Conservation (phyloP, 2,797 vertebrate species). For the Dryobates pubescens region DNA sequence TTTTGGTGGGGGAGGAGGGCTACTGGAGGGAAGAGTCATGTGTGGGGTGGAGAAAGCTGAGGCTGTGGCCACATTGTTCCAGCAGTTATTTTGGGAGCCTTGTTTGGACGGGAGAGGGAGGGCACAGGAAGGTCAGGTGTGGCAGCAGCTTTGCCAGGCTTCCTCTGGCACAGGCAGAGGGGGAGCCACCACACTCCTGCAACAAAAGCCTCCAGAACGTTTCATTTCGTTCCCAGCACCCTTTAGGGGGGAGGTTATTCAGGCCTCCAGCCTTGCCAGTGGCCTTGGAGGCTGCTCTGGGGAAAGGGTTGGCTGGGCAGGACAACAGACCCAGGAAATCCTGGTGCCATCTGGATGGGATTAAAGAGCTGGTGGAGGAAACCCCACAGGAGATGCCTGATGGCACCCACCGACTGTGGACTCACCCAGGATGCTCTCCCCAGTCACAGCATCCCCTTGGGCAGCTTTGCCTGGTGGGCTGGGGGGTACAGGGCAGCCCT, state of each 20-base stretch:
- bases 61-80: neutral
- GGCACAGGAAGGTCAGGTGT: neutral
- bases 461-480: neutral
- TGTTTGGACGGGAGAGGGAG: neutral
- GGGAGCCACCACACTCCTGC: rapidly evolving
- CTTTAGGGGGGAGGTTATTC: neutral
- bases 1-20: neutral
- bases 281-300: neutral
- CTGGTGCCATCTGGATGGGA: neutral
- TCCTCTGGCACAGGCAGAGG: rapidly evolving
- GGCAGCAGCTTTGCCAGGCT: neutral
- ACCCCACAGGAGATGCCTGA: neutral
- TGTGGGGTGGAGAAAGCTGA: neutral
- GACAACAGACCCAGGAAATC: neutral
- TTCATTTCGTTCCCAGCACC: rapidly evolving
- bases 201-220: neutral
- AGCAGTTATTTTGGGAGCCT: neutral
- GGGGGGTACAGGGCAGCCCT: neutral
- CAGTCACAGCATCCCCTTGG: neutral
- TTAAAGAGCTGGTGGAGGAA: neutral
- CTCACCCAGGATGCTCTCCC: neutral
- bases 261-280: neutral
- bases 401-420: neutral
- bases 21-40: neutral
- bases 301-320: neutral